Conservation (phyloP, 2,888 invertebrate species). For the Nymphalis polychloros region DNA sequence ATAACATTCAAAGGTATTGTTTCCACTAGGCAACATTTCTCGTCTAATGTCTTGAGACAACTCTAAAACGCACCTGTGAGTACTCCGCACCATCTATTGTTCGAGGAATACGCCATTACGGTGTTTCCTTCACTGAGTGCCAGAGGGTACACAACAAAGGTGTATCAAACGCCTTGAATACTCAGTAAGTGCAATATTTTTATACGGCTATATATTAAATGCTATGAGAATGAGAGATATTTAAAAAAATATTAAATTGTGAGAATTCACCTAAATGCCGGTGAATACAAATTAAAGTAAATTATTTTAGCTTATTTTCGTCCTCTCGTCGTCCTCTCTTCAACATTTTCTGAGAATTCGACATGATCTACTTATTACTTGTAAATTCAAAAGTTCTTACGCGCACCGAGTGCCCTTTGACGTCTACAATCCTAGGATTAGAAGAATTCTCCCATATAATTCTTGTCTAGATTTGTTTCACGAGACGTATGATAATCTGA, state of each 20-base stretch:
- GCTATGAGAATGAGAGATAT: neutral
- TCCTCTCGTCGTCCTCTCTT: too few relatives aligned
- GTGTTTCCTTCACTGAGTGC: conserved; percentile 20
- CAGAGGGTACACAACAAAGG: conserved; percentile 21
- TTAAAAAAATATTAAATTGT: neutral
- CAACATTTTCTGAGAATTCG: too few relatives aligned
- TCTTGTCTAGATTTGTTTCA: too few relatives aligned
- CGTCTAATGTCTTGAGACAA: conserved; percentile 52
- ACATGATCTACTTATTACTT: too few relatives aligned
- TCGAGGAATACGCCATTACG: conserved; percentile 47
- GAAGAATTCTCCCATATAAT: too few relatives aligned
- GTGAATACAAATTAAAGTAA: too few relatives aligned
- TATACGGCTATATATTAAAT: neutral
- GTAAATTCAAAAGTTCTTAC: too few relatives aligned
- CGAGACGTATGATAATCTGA: too few relatives aligned
- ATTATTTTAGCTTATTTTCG: too few relatives aligned
- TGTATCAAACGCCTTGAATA: conserved; percentile 23
- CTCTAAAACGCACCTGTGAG: conserved; percentile 47
- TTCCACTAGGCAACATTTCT: conserved; percentile 47
- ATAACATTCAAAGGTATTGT: conserved; percentile 48
- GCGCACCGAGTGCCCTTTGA: too few relatives aligned
- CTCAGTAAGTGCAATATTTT: conserved; percentile 18
- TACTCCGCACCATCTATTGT: conserved; percentile 35
- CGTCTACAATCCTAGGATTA: too few relatives aligned
- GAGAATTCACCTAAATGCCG: too few relatives aligned